phyloP scores from a whole-genome alignment of 2,797 vertebrate species.

The Darevskia nairensis region DNA sequence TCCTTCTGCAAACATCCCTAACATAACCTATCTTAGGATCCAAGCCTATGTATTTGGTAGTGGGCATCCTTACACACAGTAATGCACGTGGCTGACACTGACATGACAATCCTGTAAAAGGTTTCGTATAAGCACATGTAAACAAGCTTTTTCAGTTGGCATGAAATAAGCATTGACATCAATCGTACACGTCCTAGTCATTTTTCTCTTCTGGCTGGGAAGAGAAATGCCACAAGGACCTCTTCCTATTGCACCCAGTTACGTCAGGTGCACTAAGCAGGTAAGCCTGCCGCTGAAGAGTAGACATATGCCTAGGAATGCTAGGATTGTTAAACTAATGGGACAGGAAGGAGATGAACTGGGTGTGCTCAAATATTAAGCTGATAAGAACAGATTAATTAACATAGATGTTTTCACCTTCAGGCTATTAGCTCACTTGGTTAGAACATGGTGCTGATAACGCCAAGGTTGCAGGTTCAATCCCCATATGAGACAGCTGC shows the following conservation, averaged over 20 bases:
- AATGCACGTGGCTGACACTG: not conserved
- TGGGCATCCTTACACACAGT: not conserved
- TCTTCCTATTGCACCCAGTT: not conserved
- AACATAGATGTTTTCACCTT: no score
- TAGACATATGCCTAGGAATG: not conserved
- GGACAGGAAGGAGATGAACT: no score
- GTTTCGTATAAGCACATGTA: not conserved
- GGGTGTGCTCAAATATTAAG: no score
- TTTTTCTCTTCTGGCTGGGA: not conserved
- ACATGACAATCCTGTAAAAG: not conserved
- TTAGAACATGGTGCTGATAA: no score
- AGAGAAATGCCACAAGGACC: not conserved
- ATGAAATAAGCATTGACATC: not conserved
- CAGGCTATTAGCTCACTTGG: no score
- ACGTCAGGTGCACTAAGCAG: not conserved
- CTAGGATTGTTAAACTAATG: not conserved
- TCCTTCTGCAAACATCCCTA: not conserved
- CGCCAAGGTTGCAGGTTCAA: no score
- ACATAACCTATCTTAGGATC: not conserved
- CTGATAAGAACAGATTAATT: no score
- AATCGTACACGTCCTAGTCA: not conserved
- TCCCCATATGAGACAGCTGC: no score
- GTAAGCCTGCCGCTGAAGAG: not conserved
- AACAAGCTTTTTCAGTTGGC: not conserved
- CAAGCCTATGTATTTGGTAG: not conserved